phyloP scores from a whole-genome alignment of 2,888 invertebrate genomes.

The Miltochrista miniata region DNA sequence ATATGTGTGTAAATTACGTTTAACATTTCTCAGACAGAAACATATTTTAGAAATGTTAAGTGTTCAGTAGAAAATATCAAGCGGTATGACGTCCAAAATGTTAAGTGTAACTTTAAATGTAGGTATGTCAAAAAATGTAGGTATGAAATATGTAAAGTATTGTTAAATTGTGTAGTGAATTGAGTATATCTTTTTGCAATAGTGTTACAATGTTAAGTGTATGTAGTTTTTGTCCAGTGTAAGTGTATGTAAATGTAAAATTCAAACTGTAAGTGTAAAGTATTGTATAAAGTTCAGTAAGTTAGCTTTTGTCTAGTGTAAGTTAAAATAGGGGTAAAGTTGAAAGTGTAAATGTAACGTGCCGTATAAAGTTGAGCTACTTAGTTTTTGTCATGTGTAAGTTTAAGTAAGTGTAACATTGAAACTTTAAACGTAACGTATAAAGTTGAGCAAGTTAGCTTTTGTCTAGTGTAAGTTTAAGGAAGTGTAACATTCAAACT shows the following conservation, averaged over 20 bases:
- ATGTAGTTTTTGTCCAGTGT: background rate
- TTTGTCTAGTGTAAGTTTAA: background rate
- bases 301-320: background rate
- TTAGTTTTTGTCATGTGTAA: background rate
- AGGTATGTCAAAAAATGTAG: background rate
- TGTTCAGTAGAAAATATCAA: too few relatives aligned
- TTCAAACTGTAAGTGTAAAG: background rate
- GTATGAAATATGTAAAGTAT: background rate
- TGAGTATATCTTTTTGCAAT: background rate
- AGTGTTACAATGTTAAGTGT: background rate
- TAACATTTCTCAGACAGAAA: too few relatives aligned
- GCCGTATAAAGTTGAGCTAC: constrained; percentile 12
- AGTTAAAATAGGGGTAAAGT: background rate
- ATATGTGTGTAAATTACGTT: too few relatives aligned
- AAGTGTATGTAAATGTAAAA: background rate
- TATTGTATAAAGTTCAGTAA: background rate
- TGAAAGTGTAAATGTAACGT: too few relatives aligned
- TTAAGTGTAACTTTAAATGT: background rate
- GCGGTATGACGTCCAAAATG: too few relatives aligned
- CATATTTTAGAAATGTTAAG: too few relatives aligned
- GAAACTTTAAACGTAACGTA: background rate
- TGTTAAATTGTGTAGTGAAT: background rate
- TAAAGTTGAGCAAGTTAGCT: constrained; percentile 4
- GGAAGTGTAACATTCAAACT: background rate
- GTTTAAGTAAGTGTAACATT: background rate